Evolutionary conservation across 2,797 vertebrate genomes (phyloP).

Genomic region (Miichthys miiuy): DNA sequence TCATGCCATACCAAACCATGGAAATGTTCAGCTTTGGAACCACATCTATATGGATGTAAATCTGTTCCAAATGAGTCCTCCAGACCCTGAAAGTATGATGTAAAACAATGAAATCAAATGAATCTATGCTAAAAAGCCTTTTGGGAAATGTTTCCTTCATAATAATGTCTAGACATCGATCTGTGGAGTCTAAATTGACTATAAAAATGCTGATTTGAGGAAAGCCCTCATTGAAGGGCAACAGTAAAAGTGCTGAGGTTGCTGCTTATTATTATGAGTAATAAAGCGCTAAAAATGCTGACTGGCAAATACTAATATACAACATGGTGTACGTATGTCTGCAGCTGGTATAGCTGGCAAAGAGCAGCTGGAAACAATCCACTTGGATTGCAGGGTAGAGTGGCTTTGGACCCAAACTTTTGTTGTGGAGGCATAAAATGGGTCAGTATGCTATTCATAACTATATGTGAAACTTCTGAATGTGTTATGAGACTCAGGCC

Average conservation of each 20-base stretch:
- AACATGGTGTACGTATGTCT: constrained; percentile 39
- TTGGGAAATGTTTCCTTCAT: constrained; percentile 46
- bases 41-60: constrained; percentile 26
- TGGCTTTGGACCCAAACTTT: constrained; percentile 11
- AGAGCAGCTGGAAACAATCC: constrained; percentile 55
- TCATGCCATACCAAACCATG: constrained; percentile 63
- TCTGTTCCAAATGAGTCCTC: constrained; percentile 61
- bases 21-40: constrained; percentile 62
- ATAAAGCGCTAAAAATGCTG: constrained; percentile 66
- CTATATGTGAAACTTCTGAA: constrained; percentile 10
- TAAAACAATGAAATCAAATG: constrained; percentile 64
- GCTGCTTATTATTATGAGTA: constrained; percentile 57
- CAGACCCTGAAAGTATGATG: constrained; percentile 53
- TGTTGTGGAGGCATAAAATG: constrained; percentile 19
- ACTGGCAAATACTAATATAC: constrained; percentile 47
- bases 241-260: constrained; percentile 46
- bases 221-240: constrained; percentile 50
- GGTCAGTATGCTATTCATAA: constrained; percentile 24
- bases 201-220: constrained; percentile 64
- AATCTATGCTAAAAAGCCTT: constrained; percentile 37
- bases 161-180: constrained; percentile 74
- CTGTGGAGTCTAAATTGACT: constrained; percentile 51
- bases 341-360: constrained; percentile 52
- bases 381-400: constrained; percentile 27
- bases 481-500: constrained; percentile 11